Conservation (phyloP, 2,797 vertebrate species). For the Limnodromus scolopaceus region DNA sequence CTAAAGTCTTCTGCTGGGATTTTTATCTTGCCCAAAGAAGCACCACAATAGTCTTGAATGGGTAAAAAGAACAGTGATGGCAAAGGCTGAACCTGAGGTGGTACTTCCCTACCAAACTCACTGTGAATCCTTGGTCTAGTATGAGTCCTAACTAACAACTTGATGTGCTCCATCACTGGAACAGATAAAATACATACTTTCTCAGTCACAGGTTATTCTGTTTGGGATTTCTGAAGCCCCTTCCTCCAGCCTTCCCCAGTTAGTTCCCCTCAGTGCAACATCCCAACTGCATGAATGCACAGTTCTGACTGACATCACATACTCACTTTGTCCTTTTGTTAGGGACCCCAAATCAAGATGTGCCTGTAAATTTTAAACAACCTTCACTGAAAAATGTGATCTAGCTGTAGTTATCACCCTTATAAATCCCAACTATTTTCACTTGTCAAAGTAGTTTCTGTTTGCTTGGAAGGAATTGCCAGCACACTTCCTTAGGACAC, state of each 20-base stretch:
- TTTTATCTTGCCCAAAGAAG: neutral
- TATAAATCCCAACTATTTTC: neutral
- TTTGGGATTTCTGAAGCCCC: neutral
- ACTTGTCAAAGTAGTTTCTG: neutral
- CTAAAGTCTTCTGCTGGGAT: neutral
- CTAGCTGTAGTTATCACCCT: neutral
- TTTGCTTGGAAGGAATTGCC: neutral
- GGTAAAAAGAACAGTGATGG: neutral
- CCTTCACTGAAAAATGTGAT: neutral
- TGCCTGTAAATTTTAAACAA: neutral
- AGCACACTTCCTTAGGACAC: neutral
- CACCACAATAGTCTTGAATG: neutral
- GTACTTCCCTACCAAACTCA: neutral
- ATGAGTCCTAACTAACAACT: neutral
- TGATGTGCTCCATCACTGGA: neutral
- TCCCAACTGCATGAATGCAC: neutral
- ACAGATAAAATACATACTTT: neutral
- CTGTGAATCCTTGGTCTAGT: neutral
- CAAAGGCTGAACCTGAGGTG: neutral
- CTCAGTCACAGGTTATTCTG: neutral
- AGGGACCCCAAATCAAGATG: neutral
- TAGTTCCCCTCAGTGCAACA: neutral
- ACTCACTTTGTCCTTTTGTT: neutral
- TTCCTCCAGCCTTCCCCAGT: neutral
- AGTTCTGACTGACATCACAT: neutral